A percentile compares a stretch with the other conserved stretches of the same genome.
Conservation (phyloP, 2,888 invertebrate species). For the Minunthozetes semirufus region DNA sequence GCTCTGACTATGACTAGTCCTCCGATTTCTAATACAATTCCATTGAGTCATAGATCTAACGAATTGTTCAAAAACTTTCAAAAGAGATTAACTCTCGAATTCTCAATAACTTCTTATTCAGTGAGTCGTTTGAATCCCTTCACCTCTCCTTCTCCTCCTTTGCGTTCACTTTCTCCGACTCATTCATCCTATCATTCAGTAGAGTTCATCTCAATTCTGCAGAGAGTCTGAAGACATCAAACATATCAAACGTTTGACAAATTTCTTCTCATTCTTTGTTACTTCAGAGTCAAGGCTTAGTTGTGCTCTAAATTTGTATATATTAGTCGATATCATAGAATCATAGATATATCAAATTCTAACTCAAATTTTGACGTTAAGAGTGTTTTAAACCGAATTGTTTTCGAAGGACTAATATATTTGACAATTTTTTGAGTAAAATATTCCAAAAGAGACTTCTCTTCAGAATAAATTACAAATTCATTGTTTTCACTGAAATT, state of each 20-base stretch:
- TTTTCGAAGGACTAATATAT: neutral
- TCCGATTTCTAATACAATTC: neutral
- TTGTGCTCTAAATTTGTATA: neutral
- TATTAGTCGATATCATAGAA: neutral
- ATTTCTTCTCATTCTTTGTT: neutral
- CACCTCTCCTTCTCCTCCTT: neutral
- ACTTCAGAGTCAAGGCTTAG: neutral
- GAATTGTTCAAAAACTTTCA: neutral
- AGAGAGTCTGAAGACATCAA: neutral
- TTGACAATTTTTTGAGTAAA: neutral
- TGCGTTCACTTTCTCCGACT: neutral
- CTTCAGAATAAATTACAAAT: too few relatives aligned
- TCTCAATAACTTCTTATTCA: neutral
- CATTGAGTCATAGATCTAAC: neutral
- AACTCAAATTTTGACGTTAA: too few relatives aligned
- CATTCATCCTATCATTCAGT: neutral
- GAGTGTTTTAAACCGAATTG: too few relatives aligned
- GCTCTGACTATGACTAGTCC: neutral
- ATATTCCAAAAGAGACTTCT: neutral
- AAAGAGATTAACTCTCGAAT: constrained; percentile 1
- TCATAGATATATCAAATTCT: neutral
- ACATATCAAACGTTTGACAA: neutral
- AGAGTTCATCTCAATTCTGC: neutral
- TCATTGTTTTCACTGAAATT: too few relatives aligned
- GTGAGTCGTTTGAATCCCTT: constrained; percentile 3